Evolutionary conservation across 1,140 invertebrate genomes (phyloP).

Genomic region (Drosophila ohnishii): DNA sequence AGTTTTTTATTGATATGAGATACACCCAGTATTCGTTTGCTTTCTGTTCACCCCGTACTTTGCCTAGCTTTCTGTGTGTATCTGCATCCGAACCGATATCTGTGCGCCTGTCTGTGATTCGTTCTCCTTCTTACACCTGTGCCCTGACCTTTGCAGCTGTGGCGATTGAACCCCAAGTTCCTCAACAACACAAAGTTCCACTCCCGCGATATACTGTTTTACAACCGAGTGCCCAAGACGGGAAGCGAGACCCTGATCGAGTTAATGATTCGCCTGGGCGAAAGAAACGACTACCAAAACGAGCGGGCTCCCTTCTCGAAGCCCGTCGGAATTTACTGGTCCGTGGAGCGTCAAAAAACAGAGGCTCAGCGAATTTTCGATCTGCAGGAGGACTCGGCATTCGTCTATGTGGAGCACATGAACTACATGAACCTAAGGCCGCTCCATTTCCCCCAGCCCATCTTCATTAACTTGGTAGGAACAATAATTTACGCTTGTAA

Average conservation of each 20-base stretch:
- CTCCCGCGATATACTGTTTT: conserved; percentile 89
- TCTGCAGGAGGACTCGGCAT: conserved; percentile 53
- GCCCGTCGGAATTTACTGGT: conserved; percentile 29
- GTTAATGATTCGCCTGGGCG: conserved; percentile 88
- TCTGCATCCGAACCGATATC: conserved; percentile 11
- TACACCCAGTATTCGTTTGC: conserved; percentile 16
- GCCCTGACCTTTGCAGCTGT: conserved; percentile 84
- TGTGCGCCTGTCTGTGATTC: conserved; percentile 21
- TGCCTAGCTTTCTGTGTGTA: conserved; percentile 39
- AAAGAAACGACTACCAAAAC: conserved; percentile 86
- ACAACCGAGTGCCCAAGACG: conserved; percentile 94
- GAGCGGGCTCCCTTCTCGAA: conserved; percentile 31
- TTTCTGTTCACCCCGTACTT: conserved; percentile 23
- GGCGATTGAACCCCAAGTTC: conserved; percentile 49
- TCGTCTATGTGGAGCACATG: conserved; percentile 57
- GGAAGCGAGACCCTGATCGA: conserved; percentile 93
- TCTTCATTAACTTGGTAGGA: conserved; percentile 92
- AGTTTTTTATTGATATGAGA: neutral
- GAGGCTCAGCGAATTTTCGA: conserved; percentile 34
- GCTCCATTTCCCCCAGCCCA: conserved; percentile 90
- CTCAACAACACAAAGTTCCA: conserved; percentile 91
- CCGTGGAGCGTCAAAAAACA: conserved; percentile 32
- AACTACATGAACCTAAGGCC: conserved; percentile 85
- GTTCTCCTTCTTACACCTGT: conserved; percentile 86
- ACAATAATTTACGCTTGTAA: no score